Percentiles rank a stretch among this genome's conserved stretches.
phyloP scores from a whole-genome alignment of 2,888 invertebrate genomes.

The Eilema depressum region DNA sequence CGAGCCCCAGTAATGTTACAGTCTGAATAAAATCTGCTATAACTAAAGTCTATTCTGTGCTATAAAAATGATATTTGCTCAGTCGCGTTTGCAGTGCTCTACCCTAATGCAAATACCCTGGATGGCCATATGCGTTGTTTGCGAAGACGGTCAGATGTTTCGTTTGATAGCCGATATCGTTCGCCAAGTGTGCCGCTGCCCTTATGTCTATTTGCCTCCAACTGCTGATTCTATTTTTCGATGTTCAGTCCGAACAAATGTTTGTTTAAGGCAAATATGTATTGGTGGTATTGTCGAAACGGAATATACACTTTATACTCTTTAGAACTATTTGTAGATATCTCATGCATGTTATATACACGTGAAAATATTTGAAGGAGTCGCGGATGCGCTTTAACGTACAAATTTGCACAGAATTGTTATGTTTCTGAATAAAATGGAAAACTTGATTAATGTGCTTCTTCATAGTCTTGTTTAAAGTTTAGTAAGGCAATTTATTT shows the following conservation, averaged over 20 bases:
- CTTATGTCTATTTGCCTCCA: conserved; percentile 39
- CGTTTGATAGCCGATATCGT: conserved; percentile 38
- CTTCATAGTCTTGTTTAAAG: too few relatives aligned
- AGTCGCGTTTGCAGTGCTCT: conserved; percentile 48
- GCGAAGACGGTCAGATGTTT: conserved; percentile 48
- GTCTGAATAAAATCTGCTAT: background rate
- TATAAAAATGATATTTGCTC: conserved; percentile 57
- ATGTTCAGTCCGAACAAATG: conserved; percentile 31
- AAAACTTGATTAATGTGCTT: too few relatives aligned
- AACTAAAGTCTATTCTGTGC: conserved; percentile 1
- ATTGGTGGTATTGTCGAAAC: background rate
- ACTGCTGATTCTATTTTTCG: conserved; percentile 46
- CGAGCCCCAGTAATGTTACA: conserved; percentile 5
- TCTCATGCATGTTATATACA: background rate
- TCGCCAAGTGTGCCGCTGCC: conserved; percentile 29
- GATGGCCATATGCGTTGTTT: conserved; percentile 39
- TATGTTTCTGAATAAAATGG: too few relatives aligned
- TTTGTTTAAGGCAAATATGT: conserved; percentile 28
- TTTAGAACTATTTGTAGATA: background rate
- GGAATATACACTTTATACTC: background rate
- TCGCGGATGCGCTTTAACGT: too few relatives aligned
- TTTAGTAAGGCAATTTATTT: too few relatives aligned
- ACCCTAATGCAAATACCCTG: conserved; percentile 53
- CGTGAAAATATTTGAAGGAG: too few relatives aligned
- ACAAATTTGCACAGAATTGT: too few relatives aligned